Base-by-base conservation (phyloP, 2,797 vertebrate species). In the Mionectes olivaceus region DNA sequence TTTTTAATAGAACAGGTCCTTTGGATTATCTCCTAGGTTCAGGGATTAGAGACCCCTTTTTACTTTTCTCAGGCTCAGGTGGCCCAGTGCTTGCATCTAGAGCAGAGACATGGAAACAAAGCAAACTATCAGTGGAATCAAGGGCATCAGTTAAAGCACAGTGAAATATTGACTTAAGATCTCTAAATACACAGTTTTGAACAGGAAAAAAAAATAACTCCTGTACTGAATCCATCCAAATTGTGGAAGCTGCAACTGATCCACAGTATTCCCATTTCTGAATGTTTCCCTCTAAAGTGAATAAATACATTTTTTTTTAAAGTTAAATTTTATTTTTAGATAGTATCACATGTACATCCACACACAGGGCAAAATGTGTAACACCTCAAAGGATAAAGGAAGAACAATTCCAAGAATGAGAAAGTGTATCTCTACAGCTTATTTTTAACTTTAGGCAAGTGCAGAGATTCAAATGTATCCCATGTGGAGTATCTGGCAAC, bases 131-230 rank as follows among this genome's bases (percentile, higher is more conserved):
- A 52, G 3, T 2, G 10, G 22, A 90, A 65, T 64, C 28, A 49
- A 67, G 35, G 35, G 8, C n/a, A 52, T 33, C 43, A 70, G 5
- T n/a, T 61, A 33, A 87, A 89, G 19, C 21, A 50, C 11, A 44
- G n/a, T 12, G 19, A 49, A 47, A 69, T 37, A 18, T 7, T 10
- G 1, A 43, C 67, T 55, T 5, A 35, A 59, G 7, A 15, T 69
- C 28, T 64, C 44, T 23, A 85, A 85, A 59, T 46, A 55, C 7
- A n/a, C 0, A 0, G 0, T 32, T 84, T 77, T 43, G 5, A 63
- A 47, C 2, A 22, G 14, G 18, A n/a, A 63, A 64, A 43, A 24
- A 24, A 2, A 81, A 13, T 1, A 2, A 76, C 16, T 11, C 41
- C 5, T 13, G n/a, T 41, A 30, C 19, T 4, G 12, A 53, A 22